Conservation (phyloP, 2,113 vertebrate species). For the Notarius lentiginosus region DNA sequence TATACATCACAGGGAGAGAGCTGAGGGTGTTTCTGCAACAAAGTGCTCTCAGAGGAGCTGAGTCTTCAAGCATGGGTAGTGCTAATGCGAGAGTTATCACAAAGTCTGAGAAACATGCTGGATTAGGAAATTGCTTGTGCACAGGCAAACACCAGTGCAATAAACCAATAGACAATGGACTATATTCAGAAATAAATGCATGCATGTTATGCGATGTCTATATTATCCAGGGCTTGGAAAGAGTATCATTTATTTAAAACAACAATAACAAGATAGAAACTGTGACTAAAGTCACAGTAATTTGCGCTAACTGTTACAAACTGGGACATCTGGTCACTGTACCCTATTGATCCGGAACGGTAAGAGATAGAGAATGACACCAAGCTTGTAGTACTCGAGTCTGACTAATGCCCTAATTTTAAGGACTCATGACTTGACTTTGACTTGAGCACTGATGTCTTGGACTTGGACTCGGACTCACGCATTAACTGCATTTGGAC, state of each 20-base stretch:
- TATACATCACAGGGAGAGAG: constrained; percentile 13
- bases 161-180: neutral
- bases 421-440: too few relatives aligned
- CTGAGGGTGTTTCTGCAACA: constrained; percentile 28
- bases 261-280: neutral
- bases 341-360: too few relatives aligned
- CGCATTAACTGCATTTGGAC: too few relatives aligned
- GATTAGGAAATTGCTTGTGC: neutral
- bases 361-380: too few relatives aligned
- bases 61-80: constrained; percentile 17
- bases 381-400: too few relatives aligned
- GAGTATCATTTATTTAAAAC: neutral
- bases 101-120: constrained; percentile 15
- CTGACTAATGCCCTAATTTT: too few relatives aligned
- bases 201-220: neutral
- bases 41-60: constrained; percentile 29
- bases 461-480: too few relatives aligned
- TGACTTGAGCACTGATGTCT: too few relatives aligned
- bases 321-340: too few relatives aligned
- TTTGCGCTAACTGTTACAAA: too few relatives aligned
- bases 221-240: neutral
- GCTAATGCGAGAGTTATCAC: constrained; percentile 17
- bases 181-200: neutral
- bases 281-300: too few relatives aligned
- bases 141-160: neutral